A percentile compares a stretch with the other conserved stretches of the same genome.
phyloP scores from a whole-genome alignment of 2,888 invertebrate species.

The Acanthosoma haemorrhoidale region DNA sequence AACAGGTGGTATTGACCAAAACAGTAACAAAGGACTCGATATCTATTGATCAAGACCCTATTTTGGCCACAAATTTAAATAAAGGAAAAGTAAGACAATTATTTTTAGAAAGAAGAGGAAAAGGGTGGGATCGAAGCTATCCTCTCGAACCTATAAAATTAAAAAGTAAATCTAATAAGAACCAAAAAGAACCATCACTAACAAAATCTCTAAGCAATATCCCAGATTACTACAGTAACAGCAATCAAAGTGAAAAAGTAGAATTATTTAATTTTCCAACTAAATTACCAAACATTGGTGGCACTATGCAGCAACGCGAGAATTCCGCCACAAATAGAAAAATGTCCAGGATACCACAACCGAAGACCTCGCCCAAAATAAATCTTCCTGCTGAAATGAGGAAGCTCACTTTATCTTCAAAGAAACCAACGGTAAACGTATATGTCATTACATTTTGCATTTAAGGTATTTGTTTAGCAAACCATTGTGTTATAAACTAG shows the following conservation, averaged over 20 bases:
- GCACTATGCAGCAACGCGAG: not conserved
- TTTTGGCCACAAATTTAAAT: conserved; percentile 29
- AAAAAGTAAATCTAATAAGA: not conserved
- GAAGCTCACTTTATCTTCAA: not conserved
- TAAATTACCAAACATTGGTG: conserved; percentile 48
- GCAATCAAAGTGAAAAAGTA: not conserved
- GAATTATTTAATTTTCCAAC: not conserved
- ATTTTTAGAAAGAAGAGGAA: conserved; percentile 66
- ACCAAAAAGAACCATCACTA: not conserved
- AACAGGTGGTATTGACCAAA: not conserved
- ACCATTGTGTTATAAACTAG: too few species aligned
- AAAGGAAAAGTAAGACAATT: conserved; percentile 66
- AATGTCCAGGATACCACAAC: not conserved
- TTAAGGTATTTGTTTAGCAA: too few species aligned
- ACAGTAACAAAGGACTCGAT: not conserved
- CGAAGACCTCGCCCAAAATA: not conserved
- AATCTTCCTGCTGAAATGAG: not conserved
- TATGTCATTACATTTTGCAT: not conserved
- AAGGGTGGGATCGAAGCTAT: conserved; percentile 63
- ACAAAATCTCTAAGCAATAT: conserved; percentile 19
- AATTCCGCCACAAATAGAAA: not conserved
- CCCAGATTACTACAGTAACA: conserved; percentile 31
- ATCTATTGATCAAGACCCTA: not conserved
- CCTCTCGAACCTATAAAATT: conserved; percentile 67
- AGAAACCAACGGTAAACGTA: not conserved